Evolutionary conservation across 2,113 vertebrate genomes (phyloP).

Genomic region (Nestor notabilis): DNA sequence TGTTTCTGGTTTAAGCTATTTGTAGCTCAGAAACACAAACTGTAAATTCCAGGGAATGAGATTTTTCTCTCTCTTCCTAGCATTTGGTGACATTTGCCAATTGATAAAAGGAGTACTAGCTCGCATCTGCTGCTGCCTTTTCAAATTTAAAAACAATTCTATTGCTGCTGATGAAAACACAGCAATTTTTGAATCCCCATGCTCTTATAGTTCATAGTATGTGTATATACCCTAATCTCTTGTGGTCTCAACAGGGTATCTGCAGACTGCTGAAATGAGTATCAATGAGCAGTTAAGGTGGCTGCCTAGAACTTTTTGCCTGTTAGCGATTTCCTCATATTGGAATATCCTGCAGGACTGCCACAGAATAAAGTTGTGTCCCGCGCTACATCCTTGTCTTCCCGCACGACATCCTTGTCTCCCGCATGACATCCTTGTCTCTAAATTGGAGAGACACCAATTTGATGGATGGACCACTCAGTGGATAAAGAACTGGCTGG

Average conservation of each 20-base stretch:
- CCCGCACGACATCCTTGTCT: too few relatives aligned
- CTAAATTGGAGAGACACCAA: too few relatives aligned
- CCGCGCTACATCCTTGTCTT: too few relatives aligned
- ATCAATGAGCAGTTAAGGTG: not conserved
- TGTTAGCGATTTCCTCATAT: not conserved
- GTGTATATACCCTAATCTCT: not conserved
- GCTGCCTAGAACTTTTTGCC: not conserved
- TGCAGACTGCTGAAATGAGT: not conserved
- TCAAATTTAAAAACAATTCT: not conserved
- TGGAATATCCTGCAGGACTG: not conserved
- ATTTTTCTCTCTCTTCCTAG: not conserved
- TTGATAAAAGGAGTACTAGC: not conserved
- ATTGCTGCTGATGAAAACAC: not conserved
- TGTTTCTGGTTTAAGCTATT: not conserved
- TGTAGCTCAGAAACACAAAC: slow-evolving; percentile 12
- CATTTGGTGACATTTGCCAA: slow-evolving; percentile 12
- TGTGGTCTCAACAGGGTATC: not conserved
- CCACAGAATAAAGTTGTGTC: not conserved
- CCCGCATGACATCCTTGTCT: too few relatives aligned
- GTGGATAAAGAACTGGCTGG: too few relatives aligned
- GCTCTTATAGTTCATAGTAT: not conserved
- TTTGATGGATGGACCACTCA: too few relatives aligned
- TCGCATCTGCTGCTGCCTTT: slow-evolving; percentile 4
- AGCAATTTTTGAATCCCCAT: not conserved
- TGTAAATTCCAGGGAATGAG: not conserved